phyloP scores from a whole-genome alignment of 2,888 invertebrate species.

The Meloe dianella region DNA sequence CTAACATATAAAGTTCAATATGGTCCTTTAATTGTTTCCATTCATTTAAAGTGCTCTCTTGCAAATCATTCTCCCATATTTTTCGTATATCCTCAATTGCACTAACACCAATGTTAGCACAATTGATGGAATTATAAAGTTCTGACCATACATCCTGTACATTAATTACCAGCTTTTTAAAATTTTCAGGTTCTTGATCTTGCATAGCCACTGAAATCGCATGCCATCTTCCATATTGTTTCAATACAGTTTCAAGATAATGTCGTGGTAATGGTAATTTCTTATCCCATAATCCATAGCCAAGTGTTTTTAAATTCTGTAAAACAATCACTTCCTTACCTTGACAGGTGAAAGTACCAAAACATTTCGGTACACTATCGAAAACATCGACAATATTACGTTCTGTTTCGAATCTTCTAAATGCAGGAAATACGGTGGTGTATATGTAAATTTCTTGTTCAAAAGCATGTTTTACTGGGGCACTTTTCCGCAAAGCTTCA shows the following conservation, averaged over 20 bases:
- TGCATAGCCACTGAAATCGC: neutral
- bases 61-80: neutral
- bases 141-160: neutral
- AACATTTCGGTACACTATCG: constrained; percentile 20
- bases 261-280: constrained; percentile 40
- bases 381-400: constrained; percentile 8
- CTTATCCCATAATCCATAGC: constrained; percentile 38
- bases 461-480: constrained; percentile 6
- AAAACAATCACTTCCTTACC: constrained; percentile 21
- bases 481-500: constrained; percentile 8
- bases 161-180: constrained; percentile 26
- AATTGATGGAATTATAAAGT: too few relatives aligned
- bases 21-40: neutral
- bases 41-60: neutral
- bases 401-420: constrained; percentile 15
- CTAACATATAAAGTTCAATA: neutral
- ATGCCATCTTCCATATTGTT: constrained; percentile 36
- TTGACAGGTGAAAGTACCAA: constrained; percentile 11
- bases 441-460: constrained; percentile 22
- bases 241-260: constrained; percentile 42
- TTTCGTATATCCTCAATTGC: neutral
- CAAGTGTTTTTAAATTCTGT: constrained; percentile 39
- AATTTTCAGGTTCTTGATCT: constrained; percentile 14
- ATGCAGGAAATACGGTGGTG: constrained; percentile 11
- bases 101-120: too few relatives aligned